These are phyloP conservation scores for Ligdia adustata DNA, from an alignment of 2,888 invertebrate genomes.

Conservation along the genomic window DNA sequence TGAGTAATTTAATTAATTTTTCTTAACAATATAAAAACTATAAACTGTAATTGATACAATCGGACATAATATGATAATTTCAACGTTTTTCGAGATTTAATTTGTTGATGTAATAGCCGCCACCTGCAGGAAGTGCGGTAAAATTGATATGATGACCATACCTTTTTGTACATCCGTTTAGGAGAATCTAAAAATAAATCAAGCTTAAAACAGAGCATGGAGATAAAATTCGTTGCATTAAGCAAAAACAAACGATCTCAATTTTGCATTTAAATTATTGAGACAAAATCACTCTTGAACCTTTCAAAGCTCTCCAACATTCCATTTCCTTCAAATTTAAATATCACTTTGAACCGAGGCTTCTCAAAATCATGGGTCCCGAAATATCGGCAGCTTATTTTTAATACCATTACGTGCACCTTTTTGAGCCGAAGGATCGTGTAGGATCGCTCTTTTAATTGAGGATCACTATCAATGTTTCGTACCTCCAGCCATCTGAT, in stretches of 20 bases:
- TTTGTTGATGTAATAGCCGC: too few relatives aligned
- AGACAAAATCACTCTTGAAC: slow-evolving; percentile 9
- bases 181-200: too few relatives aligned
- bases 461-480: slow-evolving; percentile 51
- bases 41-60: too few relatives aligned
- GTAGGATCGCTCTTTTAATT: slow-evolving; percentile 48
- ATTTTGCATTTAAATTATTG: slow-evolving; percentile 3
- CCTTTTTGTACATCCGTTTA: too few relatives aligned
- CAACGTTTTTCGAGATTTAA: too few relatives aligned
- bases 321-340: slow-evolving; percentile 20
- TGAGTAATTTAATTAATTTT: too few relatives aligned
- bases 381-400: slow-evolving; percentile 41
- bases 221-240: too few relatives aligned
- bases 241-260: background rate
- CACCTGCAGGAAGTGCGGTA: too few relatives aligned
- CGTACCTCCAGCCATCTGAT: slow-evolving; percentile 47
- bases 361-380: slow-evolving; percentile 18
- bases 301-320: slow-evolving; percentile 5
- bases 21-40: too few relatives aligned
- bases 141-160: too few relatives aligned
- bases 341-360: slow-evolving; percentile 22
- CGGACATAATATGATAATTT: too few relatives aligned
- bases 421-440: slow-evolving; percentile 27
- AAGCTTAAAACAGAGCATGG: too few relatives aligned
- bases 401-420: slow-evolving; percentile 43